Evolutionary conservation across 1,140 invertebrate species (phyloP).

Genomic region (Formica exsecta): DNA sequence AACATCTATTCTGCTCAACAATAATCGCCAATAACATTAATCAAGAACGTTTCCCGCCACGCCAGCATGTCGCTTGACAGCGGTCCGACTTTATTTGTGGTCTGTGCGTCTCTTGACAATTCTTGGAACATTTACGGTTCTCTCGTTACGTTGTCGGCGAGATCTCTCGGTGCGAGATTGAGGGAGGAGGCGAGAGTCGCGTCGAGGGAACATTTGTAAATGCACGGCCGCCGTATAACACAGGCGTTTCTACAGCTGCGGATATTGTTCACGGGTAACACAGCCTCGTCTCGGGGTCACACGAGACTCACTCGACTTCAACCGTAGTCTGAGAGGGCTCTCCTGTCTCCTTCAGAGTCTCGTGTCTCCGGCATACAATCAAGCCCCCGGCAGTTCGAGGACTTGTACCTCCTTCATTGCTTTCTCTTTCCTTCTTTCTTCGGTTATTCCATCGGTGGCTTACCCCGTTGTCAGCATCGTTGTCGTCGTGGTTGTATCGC

Average conservation of each 20-base stretch:
- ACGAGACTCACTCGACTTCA: slow-evolving; percentile 72
- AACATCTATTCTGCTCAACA: slow-evolving; percentile 22
- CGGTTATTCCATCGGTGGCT: slow-evolving; percentile 18
- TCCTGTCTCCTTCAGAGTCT: slow-evolving; percentile 69
- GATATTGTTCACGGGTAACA: slow-evolving; percentile 32
- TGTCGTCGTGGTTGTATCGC: slow-evolving; percentile 16
- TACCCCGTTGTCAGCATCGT: slow-evolving; percentile 29
- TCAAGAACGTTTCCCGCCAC: slow-evolving; percentile 45
- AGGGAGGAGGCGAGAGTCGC: slow-evolving; percentile 11
- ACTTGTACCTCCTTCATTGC: slow-evolving; percentile 17
- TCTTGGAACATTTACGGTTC: slow-evolving; percentile 36
- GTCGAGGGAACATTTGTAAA: slow-evolving; percentile 47
- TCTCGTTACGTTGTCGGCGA: slow-evolving; percentile 34
- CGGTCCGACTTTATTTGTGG: neutral
- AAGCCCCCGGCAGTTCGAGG: slow-evolving; percentile 59
- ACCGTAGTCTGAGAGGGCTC: slow-evolving; percentile 72
- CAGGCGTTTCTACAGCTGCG: neutral
- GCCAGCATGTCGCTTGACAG: slow-evolving; percentile 6
- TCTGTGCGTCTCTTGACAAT: neutral
- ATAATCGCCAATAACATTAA: slow-evolving; percentile 51
- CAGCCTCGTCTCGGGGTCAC: slow-evolving; percentile 63
- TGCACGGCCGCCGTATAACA: slow-evolving; percentile 4
- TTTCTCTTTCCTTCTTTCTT: slow-evolving; percentile 11
- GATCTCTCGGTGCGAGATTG: no score
- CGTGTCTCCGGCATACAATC: slow-evolving; percentile 70